These are phyloP conservation scores for Drosophila paramelanica DNA, from an alignment of 2,888 invertebrate genomes.

Conservation along the genomic window DNA sequence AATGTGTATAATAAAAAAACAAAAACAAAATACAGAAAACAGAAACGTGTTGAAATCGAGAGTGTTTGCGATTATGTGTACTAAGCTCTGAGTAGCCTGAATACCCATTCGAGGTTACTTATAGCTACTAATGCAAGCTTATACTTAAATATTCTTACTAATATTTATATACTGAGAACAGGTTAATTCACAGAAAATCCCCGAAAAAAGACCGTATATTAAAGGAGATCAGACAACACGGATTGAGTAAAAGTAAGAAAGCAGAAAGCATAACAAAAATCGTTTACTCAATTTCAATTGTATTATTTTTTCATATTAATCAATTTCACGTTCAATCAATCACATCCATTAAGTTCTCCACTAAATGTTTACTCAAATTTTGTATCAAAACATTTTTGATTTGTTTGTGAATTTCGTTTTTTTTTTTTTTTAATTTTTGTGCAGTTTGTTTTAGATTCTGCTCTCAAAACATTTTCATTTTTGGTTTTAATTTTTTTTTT, in stretches of 20 bases:
- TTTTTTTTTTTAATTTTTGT: background rate
- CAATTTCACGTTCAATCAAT: background rate
- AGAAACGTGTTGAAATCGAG: background rate
- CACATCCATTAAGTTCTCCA: background rate
- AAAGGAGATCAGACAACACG: background rate
- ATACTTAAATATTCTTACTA: background rate
- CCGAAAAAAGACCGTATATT: background rate
- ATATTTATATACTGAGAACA: background rate
- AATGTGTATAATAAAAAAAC: background rate
- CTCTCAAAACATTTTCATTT: slow-evolving; percentile 29
- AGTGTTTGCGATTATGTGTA: background rate
- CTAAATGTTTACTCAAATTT: slow-evolving; percentile 33
- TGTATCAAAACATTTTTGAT: slow-evolving; percentile 24
- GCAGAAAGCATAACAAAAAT: background rate
- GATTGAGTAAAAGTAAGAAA: background rate
- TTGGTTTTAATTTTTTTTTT: slow-evolving; percentile 28
- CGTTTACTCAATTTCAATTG: background rate
- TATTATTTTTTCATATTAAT: background rate
- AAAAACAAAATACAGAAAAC: background rate
- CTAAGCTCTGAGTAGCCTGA: too few species aligned
- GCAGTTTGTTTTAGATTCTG: background rate
- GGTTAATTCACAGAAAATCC: too few species aligned
- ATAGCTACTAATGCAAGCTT: background rate
- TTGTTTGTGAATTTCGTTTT: background rate
- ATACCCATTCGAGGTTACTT: too few species aligned